These are phyloP conservation scores for Girardinichthys multiradiatus DNA, from an alignment of 2,113 vertebrate species.

Conservation along the genomic window DNA sequence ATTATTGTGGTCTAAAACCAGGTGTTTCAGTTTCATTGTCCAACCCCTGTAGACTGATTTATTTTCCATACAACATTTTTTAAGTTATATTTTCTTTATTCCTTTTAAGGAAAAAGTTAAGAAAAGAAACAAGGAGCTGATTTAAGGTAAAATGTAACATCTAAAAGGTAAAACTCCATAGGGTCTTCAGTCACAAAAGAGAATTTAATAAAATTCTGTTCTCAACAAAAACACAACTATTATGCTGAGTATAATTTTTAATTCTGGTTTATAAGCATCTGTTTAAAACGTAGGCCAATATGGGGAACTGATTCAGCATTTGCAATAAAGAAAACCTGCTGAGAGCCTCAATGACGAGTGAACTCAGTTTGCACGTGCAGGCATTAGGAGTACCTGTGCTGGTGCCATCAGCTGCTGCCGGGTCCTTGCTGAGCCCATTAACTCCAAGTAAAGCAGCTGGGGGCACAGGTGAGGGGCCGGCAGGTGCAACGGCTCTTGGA, in stretches of 20 bases:
- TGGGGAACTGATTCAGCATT: too few relatives aligned
- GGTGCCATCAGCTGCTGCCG: constrained; percentile 69
- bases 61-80: neutral
- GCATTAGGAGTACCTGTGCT: constrained; percentile 59
- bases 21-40: too few relatives aligned
- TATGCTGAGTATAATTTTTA: too few relatives aligned
- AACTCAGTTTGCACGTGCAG: neutral
- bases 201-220: too few relatives aligned
- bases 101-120: neutral
- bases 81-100: neutral
- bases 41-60: neutral
- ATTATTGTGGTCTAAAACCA: too few relatives aligned
- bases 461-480: constrained; percentile 75
- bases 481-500: constrained; percentile 88
- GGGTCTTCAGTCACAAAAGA: neutral
- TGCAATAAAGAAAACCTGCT: too few relatives aligned
- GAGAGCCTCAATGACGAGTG: too few relatives aligned
- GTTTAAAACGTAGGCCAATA: too few relatives aligned
- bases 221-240: too few relatives aligned
- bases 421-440: constrained; percentile 89
- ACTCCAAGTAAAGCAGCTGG: constrained; percentile 82
- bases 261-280: too few relatives aligned
- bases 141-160: neutral
- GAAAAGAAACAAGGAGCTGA: neutral
- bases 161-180: neutral